Evolutionary conservation across 2,888 invertebrate species (phyloP).

Genomic region (Dyspetes luteomarginatus): DNA sequence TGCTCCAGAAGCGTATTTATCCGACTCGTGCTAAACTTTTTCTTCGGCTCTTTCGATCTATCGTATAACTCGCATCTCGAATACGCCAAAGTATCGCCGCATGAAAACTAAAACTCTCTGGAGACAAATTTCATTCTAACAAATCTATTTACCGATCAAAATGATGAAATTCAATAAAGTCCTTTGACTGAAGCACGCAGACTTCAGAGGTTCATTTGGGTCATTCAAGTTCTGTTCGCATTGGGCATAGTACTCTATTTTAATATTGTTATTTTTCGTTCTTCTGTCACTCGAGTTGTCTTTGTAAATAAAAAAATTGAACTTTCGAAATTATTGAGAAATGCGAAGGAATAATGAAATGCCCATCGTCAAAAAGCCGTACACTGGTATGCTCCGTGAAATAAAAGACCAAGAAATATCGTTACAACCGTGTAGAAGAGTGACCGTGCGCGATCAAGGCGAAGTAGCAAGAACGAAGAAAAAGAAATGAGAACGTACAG

Average conservation of each 20-base stretch:
- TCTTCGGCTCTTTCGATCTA: background rate
- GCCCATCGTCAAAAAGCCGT: background rate
- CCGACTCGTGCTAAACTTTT: background rate
- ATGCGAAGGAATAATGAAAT: background rate
- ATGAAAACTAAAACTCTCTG: background rate
- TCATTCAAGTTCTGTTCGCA: too few species aligned
- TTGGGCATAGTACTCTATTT: too few species aligned
- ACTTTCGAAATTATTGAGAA: too few species aligned
- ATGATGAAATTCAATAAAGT: constrained; percentile 30
- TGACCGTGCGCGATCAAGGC: constrained; percentile 20
- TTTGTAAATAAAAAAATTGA: too few species aligned
- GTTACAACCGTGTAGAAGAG: constrained; percentile 25
- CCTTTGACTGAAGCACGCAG: background rate
- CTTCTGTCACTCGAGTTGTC: too few species aligned
- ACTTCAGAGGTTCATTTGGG: background rate
- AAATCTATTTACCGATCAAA: constrained; percentile 40
- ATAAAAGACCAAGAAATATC: constrained; percentile 16
- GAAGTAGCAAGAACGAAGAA: background rate
- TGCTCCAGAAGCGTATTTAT: too few species aligned
- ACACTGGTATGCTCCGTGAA: background rate
- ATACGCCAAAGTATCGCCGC: background rate
- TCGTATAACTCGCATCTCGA: constrained; percentile 5
- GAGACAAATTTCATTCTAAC: background rate
- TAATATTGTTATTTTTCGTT: too few species aligned
- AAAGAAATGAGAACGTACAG: constrained; percentile 6